These are phyloP conservation scores for Chunga burmeisteri DNA, from an alignment of 2,113 vertebrate genomes.

Conservation along the genomic window DNA sequence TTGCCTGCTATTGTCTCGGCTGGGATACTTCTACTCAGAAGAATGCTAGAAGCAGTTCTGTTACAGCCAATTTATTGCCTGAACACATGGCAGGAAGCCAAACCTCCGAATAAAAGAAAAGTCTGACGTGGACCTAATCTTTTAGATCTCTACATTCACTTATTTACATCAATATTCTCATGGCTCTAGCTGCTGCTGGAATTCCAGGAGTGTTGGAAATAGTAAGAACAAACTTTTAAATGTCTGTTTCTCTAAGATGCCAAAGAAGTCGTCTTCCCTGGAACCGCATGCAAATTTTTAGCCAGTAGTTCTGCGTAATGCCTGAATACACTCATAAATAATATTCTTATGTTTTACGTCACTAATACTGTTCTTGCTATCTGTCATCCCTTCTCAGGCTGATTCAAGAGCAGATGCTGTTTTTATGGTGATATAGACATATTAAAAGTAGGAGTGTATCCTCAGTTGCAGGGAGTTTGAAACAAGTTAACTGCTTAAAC, in stretches of 20 bases:
- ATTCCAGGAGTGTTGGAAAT: neutral
- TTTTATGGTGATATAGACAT: neutral
- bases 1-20: neutral
- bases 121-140: neutral
- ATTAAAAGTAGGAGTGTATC: neutral
- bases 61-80: slow-evolving; percentile 45
- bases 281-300: neutral
- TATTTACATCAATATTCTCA: neutral
- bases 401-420: neutral
- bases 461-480: neutral
- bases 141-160: neutral
- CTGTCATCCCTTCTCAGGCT: neutral
- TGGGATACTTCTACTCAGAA: neutral
- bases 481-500: neutral
- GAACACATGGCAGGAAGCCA: slow-evolving; percentile 38
- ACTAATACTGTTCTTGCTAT: neutral
- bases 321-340: neutral
- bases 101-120: neutral
- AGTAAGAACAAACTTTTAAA: neutral
- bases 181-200: neutral
- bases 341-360: neutral
- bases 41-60: neutral
- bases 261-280: neutral
- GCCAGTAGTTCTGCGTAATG: neutral
- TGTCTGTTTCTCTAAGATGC: neutral